Evolutionary conservation across 1,140 invertebrate species (phyloP), one percentile per base, ranked within the genome.

Genomic region (Andrena cerasifolii): DNA sequence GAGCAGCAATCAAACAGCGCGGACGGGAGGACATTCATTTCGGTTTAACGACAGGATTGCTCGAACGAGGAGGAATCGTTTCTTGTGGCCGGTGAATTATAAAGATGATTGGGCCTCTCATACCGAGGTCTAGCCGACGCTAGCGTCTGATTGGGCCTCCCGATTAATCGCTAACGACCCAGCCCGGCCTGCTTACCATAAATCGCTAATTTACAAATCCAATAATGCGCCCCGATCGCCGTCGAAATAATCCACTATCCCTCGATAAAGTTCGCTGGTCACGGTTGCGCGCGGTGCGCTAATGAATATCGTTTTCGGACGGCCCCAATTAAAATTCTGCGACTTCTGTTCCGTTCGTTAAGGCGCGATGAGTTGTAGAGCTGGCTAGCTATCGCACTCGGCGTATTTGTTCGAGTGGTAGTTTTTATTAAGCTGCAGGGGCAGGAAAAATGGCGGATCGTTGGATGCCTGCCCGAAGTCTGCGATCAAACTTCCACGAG

Each of bases 111-210:
- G 36, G 43, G 21, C 24, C 33, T 45, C 36, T 21, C 43, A 26
- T 18, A 3, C 14, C 36, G 0, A 21, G 36, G 14, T 43, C n/a
- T 45, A 36, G 16, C 16, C 36, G 14, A 40, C 14, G 21, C 16
- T 47, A 68, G 31, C 65, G 40, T 59, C 63, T 79, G 63, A 80
- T 83, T 80, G 80, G 80, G 84, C 73, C 51, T 21, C 59, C 33
- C 56, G 68, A 85, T 85, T 85, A 85, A 81, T 63, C 47, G 21
- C 58, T 85, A 78, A 80, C 73, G 73, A 85, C n/a, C 56, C 18
- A 43, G 4, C 18, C 51, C 24, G 31, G 45, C 26, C 70, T 59
- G 43, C 43, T 72, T 80, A 76, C 67, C 67, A 76, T 80, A 80
- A 80, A 84, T 76, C 77, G 71, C 56, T 78, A 53, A 83, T 76